Conservation (phyloP, 2,888 invertebrate species). For the Epiblema foenella region DNA sequence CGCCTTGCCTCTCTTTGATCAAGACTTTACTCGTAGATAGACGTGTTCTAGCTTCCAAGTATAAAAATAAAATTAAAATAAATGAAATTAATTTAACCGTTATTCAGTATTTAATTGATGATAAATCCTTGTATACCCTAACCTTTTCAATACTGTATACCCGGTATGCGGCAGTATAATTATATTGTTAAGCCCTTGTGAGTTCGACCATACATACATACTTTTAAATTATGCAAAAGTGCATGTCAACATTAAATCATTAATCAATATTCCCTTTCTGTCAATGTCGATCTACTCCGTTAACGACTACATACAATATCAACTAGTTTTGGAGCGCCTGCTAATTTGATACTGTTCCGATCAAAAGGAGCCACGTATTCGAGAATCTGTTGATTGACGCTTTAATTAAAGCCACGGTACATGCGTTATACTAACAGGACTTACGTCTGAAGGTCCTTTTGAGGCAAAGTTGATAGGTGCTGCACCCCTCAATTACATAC, state of each 20-base stretch:
- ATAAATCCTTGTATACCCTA: too few relatives aligned
- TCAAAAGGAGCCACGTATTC: slow-evolving; percentile 34
- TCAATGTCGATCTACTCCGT: neutral
- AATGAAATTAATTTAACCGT: too few relatives aligned
- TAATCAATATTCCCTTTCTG: neutral
- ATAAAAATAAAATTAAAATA: too few relatives aligned
- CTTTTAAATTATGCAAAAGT: too few relatives aligned
- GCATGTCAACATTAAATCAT: neutral
- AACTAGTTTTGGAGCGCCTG: slow-evolving; percentile 24
- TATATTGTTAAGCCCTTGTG: too few relatives aligned
- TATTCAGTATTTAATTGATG: too few relatives aligned
- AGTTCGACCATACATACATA: too few relatives aligned
- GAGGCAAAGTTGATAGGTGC: slow-evolving; percentile 12
- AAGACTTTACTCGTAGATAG: too few relatives aligned
- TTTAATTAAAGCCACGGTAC: slow-evolving; percentile 38
- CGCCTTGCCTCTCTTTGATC: too few relatives aligned
- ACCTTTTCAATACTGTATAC: too few relatives aligned
- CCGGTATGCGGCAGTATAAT: too few relatives aligned
- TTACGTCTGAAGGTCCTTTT: slow-evolving; percentile 30
- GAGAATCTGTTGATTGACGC: slow-evolving; percentile 39
- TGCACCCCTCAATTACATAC: slow-evolving; percentile 19
- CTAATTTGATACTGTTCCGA: slow-evolving; percentile 28
- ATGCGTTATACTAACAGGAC: slow-evolving; percentile 25
- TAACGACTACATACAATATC: slow-evolving; percentile 20
- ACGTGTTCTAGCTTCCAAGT: too few relatives aligned